Percentiles rank a stretch among this genome's conserved stretches.
These are phyloP conservation scores for Carollia perspicillata DNA, from an alignment of 2,113 vertebrate species.

Conservation along the genomic window DNA sequence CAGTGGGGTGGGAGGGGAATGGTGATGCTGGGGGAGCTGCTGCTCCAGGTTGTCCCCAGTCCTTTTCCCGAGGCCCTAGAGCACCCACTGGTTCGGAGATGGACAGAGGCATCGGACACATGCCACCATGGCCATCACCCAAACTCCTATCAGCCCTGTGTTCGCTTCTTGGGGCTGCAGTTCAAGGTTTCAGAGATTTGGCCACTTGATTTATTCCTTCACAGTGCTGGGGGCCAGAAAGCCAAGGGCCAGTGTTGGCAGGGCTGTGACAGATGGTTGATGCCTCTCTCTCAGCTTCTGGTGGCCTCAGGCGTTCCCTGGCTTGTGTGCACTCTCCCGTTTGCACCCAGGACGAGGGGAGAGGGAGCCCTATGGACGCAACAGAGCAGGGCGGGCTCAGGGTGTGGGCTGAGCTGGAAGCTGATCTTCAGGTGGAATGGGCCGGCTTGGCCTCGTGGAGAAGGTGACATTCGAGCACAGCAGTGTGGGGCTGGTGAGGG, in stretches of 20 bases:
- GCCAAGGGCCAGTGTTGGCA: neutral
- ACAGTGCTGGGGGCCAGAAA: neutral
- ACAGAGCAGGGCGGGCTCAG: too few relatives aligned
- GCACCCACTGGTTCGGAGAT: neutral
- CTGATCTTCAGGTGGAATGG: too few relatives aligned
- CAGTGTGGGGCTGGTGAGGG: neutral
- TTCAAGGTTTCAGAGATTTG: neutral
- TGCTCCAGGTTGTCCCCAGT: too few relatives aligned
- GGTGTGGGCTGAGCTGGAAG: neutral
- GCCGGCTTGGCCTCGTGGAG: neutral
- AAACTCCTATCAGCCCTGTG: rapidly evolving
- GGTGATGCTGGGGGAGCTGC: neutral
- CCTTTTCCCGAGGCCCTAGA: too few relatives aligned
- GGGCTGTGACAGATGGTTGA: neutral
- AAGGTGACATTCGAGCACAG: neutral
- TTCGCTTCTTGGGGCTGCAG: neutral
- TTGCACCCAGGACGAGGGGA: neutral
- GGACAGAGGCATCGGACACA: neutral
- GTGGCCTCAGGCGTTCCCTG: neutral
- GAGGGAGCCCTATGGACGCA: too few relatives aligned
- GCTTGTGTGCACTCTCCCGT: neutral
- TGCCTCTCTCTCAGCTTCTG: neutral
- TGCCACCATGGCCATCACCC: neutral
- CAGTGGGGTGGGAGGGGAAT: rapidly evolving
- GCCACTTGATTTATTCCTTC: neutral